Base-by-base conservation (phyloP, 2,888 invertebrate species). In the Parascotia fuliginaria region DNA sequence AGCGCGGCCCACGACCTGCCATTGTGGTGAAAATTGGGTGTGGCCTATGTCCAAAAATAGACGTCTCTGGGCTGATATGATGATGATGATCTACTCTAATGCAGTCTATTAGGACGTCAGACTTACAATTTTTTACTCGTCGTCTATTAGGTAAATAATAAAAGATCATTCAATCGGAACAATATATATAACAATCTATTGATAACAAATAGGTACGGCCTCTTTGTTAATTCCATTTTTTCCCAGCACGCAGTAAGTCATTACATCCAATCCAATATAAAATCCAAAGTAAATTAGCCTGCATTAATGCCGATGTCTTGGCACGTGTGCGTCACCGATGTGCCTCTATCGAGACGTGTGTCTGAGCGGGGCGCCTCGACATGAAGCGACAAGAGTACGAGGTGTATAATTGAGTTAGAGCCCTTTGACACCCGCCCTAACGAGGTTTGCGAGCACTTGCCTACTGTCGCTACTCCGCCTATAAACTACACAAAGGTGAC, bases 401-500 rank as follows among this genome's bases (percentile, higher is more conserved):
- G 81, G 85, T 85, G 83, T 82, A 83, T 90, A 91, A 92, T 92
- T 86, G 83, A 85, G 89, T 92, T 89, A 89, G 75, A 79, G 84
- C 84, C 87, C 91, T 90, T 89, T 89, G 91, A 89, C 89, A 81
- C 87, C 84, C 83, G 82, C 76, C 80, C 73, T 91, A 91, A 91
- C 88, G 82, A 90, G 86, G 89, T 90, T 90, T 85, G 81, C 75
- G 66, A 70, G 54, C 81, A 84, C 85, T 84, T 83, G 84, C 79
- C 74, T 77, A 60, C 56, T 32, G 37, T 50, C 50, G 43, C 38
- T 38, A 37, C 55, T 52, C 19, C 16, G 44, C 38, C 48, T 39
- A 50, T 50, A 50, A 50, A 44, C 50, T 44, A 55, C 48, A 50
- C 50, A 50, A 39, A 41, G 37, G 43, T 41, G 56, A 49, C 55